These are phyloP conservation scores for Channa striata DNA, from an alignment of 2,797 vertebrate species.

Conservation along the genomic window DNA sequence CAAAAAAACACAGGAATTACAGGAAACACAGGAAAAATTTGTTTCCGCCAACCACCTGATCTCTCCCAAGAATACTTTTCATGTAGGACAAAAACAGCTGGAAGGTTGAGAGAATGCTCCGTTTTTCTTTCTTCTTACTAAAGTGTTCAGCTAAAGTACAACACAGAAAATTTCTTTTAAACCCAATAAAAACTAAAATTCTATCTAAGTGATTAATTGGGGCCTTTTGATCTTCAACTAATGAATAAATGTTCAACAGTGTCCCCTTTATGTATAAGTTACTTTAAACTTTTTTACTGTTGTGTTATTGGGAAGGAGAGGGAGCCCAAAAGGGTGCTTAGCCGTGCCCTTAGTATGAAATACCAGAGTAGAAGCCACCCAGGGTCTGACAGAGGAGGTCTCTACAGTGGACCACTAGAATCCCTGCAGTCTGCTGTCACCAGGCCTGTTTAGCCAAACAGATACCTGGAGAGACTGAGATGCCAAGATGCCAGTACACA, in stretches of 20 bases:
- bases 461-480: slow-evolving; percentile 68
- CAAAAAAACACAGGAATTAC: too few relatives aligned
- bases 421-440: slow-evolving; percentile 67
- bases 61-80: slow-evolving; percentile 58
- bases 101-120: slow-evolving; percentile 45
- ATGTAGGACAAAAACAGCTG: slow-evolving; percentile 62
- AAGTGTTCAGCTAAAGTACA: neutral
- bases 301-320: slow-evolving; percentile 58
- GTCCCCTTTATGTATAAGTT: neutral
- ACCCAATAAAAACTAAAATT: neutral
- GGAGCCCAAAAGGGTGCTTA: slow-evolving; percentile 49
- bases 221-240: slow-evolving; percentile 4
- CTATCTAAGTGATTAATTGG: too few relatives aligned
- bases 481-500: slow-evolving; percentile 68
- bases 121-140: slow-evolving; percentile 29
- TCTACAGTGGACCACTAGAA: slow-evolving; percentile 41
- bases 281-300: too few relatives aligned
- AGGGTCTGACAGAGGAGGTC: slow-evolving; percentile 61
- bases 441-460: slow-evolving; percentile 44
- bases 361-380: slow-evolving; percentile 74
- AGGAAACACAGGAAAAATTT: slow-evolving; percentile 58
- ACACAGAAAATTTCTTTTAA: neutral
- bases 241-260: slow-evolving; percentile 11
- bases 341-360: slow-evolving; percentile 77
- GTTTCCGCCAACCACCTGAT: slow-evolving; percentile 63